phyloP scores from a whole-genome alignment of 2,113 vertebrate species.

The Panthera uncia region DNA sequence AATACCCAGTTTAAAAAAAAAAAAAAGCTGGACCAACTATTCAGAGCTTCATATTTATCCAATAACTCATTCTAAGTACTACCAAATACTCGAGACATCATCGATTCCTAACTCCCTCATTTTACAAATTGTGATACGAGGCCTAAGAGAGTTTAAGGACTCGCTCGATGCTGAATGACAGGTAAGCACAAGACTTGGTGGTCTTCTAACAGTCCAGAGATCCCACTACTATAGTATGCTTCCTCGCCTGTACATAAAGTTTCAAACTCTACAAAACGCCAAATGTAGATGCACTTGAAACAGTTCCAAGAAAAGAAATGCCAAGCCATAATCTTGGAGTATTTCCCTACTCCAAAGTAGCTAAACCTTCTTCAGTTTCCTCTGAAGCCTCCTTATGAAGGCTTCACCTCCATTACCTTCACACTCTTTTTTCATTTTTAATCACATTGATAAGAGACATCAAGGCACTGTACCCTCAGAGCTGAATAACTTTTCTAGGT shows the following conservation, averaged over 20 bases:
- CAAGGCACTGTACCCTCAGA: not conserved
- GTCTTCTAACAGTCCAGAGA: not conserved
- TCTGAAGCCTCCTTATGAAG: not conserved
- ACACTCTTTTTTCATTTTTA: not conserved
- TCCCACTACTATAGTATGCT: not conserved
- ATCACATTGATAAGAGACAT: not conserved
- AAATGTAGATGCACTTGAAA: not conserved
- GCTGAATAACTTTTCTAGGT: constrained; percentile 44
- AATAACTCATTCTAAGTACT: not conserved
- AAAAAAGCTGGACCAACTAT: not conserved
- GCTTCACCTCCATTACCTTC: not conserved
- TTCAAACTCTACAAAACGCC: constrained; percentile 36
- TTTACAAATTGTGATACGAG: constrained; percentile 15
- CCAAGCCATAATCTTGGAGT: not conserved
- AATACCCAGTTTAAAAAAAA: not conserved
- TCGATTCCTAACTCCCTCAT: not conserved
- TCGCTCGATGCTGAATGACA: not conserved
- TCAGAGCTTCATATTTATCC: not conserved
- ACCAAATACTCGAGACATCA: not conserved
- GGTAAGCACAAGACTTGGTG: not conserved
- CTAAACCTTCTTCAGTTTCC: not conserved
- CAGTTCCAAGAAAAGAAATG: not conserved
- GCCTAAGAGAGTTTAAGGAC: not conserved
- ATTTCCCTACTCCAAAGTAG: not conserved
- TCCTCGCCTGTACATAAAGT: constrained; percentile 20